Base-by-base conservation (phyloP, 2,113 vertebrate genomes). In the Phalacrocorax carbo region DNA sequence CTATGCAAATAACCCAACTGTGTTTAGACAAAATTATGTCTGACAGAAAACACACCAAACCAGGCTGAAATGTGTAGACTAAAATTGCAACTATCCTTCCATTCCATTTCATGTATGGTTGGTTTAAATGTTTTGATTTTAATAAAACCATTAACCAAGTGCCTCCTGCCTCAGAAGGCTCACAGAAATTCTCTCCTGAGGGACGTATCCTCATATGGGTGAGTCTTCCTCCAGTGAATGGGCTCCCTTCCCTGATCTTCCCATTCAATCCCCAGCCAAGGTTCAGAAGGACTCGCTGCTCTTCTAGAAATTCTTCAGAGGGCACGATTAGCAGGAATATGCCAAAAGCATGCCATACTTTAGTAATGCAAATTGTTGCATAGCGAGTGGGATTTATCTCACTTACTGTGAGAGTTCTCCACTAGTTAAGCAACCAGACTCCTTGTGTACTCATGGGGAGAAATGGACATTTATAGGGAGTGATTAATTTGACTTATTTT, bases 181-280 rank as follows among this genome's bases (percentile, higher is more conserved):
- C 62, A 69, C 40, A 91, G 25, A 83, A 58, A 49, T 86, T 80
- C 7, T 15, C 40, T 77, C 38, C 21, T 36, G 44, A 73, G 73
- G 22, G 8, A 40, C 0, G 0, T 23, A 51, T 10, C 16, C 5
- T 48, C 13, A 21, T 19, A 29, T 1, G 3, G 11, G 20, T 2
- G 34, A 38, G 13, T 38, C 32, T 77, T 60, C 7, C 23, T 55
- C 11, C 29, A 58, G 36, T 12, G 25, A 40, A 36, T 19, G 58
- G 21, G 9, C 3, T 54, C 8, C 9, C 17, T 95, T 15, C 38
- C 17, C 5, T 55, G 51, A 13, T 57, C 32, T 70, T 70, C 29
- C 46, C 10, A 26, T 60, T 76, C 49, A 20, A 5, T 38, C n/a
- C 27, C 46, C 16, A 69, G 13, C 10, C 21, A 54, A 40, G 15